A percentile compares a stretch with the other conserved stretches of the same genome.
Evolutionary conservation across 2,113 vertebrate genomes (phyloP).

Genomic region (Alouatta palliata): DNA sequence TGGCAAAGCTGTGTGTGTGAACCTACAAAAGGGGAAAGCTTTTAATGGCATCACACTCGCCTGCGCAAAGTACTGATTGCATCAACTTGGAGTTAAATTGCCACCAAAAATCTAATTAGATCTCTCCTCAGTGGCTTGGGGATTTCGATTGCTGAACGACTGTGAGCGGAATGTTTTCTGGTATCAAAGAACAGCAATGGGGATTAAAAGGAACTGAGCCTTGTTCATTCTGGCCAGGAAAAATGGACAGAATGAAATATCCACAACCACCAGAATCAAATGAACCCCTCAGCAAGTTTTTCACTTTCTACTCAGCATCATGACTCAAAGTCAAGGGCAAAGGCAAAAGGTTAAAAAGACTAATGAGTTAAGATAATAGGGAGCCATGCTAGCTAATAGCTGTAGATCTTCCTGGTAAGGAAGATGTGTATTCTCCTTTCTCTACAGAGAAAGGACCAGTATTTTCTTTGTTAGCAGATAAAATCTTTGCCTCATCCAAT

Average conservation of each 20-base stretch:
- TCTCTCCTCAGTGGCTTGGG: neutral
- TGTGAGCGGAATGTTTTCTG: constrained; percentile 48
- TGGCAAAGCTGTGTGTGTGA: constrained; percentile 36
- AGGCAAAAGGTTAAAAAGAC: neutral
- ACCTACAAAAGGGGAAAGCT: neutral
- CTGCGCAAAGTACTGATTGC: constrained; percentile 39
- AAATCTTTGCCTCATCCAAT: neutral
- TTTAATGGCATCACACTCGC: neutral
- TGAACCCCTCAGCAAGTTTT: neutral
- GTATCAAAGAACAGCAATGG: constrained; percentile 1
- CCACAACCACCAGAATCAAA: neutral
- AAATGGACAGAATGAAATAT: constrained; percentile 16
- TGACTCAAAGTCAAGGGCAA: neutral
- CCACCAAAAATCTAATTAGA: constrained; percentile 57
- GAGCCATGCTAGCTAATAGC: neutral
- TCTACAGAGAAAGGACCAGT: neutral
- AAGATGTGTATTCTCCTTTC: neutral
- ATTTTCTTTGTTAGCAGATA: neutral
- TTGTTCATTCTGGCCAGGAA: constrained; percentile 12
- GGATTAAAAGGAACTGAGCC: constrained; percentile 45
- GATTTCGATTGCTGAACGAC: constrained; percentile 49
- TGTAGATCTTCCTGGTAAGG: neutral
- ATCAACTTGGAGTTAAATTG: constrained; percentile 19
- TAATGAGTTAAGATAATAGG: neutral
- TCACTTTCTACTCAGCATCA: neutral